Evolutionary conservation across 2,888 invertebrate species (phyloP), one percentile per base, ranked within the genome.

Genomic region (Drosophila quinaria): DNA sequence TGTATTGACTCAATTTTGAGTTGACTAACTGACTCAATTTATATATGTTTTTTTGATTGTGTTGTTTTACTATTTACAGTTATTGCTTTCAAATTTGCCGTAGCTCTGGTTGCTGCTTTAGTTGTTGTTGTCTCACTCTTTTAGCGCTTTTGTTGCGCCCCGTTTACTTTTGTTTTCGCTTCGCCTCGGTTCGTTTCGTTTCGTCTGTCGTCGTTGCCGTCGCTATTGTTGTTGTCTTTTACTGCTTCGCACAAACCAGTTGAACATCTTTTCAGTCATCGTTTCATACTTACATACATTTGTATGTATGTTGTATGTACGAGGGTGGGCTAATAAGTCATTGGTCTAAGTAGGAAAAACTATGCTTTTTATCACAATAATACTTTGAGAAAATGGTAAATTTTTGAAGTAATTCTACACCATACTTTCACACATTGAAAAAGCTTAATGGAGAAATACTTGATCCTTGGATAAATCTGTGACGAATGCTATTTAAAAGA

Each of bases 11-110:
- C 70, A 68, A 59, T 74, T 69, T 79, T 44, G 65, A 76, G 78
- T 86, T 86, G 77, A 71, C 67, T 84, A 67, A 77, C 81, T 78
- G 73, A 72, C 84, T 78, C 89, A 89, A 86, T 87, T 89, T 79
- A 61, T 66, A 51, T n/a, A 6, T 17, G 5, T 29, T 46, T 58
- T 68, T 74, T 66, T 62, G 68, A 70, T 76, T 74, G 69, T 70
- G 55, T 67, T 70, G 52, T 62, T 63, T 70, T 64, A 61, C 61
- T 56, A 63, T 75, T 77, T 67, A 51, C 67, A 52, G 62, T 72
- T 72, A 60, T 60, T 67, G 54, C 55, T 37, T 51, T 41, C 13
- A 41, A 22, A 47, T n/a, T 35, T 64, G 37, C 25, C 51, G 51
- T n/a, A 47, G 35, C 52, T 49, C 15, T 25, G n/a, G 22, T 39